Percentiles rank a stretch among this genome's conserved stretches.
Evolutionary conservation across 2,113 vertebrate genomes (phyloP).

Genomic region (Esox niger): DNA sequence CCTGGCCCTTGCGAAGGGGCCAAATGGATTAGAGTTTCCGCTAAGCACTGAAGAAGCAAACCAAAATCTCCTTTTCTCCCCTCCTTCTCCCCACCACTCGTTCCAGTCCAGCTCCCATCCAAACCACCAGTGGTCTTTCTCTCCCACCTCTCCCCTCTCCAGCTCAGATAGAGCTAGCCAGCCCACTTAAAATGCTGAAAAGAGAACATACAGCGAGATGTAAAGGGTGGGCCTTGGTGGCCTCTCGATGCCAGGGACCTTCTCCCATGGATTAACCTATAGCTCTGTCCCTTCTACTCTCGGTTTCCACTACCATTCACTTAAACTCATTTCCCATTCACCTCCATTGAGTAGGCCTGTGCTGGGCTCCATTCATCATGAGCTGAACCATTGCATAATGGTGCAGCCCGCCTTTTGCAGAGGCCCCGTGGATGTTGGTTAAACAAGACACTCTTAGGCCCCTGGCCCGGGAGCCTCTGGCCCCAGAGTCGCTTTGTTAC

Average conservation of each 20-base stretch:
- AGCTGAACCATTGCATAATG: conserved; percentile 70
- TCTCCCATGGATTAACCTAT: conserved; percentile 59
- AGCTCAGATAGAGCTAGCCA: conserved; percentile 41
- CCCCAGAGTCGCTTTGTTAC: no score
- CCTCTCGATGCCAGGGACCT: conserved; percentile 27
- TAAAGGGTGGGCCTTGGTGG: conserved; percentile 41
- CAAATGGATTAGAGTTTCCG: conserved; percentile 48
- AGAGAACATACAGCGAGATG: conserved; percentile 52
- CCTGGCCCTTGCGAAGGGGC: conserved; percentile 35
- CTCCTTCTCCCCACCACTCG: conserved; percentile 9
- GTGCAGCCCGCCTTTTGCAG: conserved; percentile 53
- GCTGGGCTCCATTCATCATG: conserved; percentile 57
- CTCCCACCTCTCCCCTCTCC: conserved; percentile 27
- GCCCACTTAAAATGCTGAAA: conserved; percentile 51
- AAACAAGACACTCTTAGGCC: conserved; percentile 65
- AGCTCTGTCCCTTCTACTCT: conserved; percentile 43
- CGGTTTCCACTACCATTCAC: conserved; percentile 53
- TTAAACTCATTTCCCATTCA: conserved; percentile 16
- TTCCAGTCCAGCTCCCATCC: conserved; percentile 27
- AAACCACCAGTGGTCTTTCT: conserved; percentile 32
- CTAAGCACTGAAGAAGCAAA: conserved; percentile 39
- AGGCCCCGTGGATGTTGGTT: conserved; percentile 58
- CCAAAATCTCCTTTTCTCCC: conserved; percentile 29
- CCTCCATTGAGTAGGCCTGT: conserved; percentile 42
- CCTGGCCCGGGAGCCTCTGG: conserved; percentile 27